Conservation (phyloP, 2,113 vertebrate genomes). For the Actenoides hombroni region DNA sequence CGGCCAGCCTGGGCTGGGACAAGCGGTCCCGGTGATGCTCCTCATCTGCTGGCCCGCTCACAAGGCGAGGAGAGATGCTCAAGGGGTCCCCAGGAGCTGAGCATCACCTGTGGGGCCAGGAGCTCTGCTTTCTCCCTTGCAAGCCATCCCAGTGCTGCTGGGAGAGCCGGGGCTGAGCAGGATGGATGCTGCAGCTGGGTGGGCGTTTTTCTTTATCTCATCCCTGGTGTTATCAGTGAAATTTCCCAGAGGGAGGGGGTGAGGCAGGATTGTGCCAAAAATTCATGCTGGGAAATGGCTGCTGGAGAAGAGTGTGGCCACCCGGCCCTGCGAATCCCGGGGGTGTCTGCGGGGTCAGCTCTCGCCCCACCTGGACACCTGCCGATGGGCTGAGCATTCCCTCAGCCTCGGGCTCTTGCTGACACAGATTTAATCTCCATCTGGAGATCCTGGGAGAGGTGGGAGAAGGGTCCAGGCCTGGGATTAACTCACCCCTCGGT, state of each 20-base stretch:
- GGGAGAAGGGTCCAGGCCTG: background rate
- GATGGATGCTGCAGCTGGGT: background rate
- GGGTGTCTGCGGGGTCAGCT: accelerated
- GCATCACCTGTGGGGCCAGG: accelerated
- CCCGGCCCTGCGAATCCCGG: background rate
- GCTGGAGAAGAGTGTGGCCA: accelerated
- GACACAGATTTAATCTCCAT: background rate
- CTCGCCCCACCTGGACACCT: background rate
- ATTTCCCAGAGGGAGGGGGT: background rate
- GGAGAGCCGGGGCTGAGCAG: background rate
- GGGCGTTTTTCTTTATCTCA: background rate
- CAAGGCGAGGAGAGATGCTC: background rate
- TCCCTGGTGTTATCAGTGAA: background rate
- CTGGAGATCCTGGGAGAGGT: background rate
- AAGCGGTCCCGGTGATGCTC: accelerated
- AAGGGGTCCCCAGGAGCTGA: background rate
- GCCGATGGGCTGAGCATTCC: background rate
- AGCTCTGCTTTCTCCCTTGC: background rate
- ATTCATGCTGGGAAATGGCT: background rate
- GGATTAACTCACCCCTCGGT: background rate
- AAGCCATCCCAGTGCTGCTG: accelerated
- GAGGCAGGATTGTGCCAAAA: background rate
- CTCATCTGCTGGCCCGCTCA: accelerated
- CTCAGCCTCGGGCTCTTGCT: background rate
- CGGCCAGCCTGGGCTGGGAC: background rate